These are phyloP conservation scores for Magallana ariakensis DNA, from an alignment of 1,140 invertebrate genomes.

Conservation along the genomic window DNA sequence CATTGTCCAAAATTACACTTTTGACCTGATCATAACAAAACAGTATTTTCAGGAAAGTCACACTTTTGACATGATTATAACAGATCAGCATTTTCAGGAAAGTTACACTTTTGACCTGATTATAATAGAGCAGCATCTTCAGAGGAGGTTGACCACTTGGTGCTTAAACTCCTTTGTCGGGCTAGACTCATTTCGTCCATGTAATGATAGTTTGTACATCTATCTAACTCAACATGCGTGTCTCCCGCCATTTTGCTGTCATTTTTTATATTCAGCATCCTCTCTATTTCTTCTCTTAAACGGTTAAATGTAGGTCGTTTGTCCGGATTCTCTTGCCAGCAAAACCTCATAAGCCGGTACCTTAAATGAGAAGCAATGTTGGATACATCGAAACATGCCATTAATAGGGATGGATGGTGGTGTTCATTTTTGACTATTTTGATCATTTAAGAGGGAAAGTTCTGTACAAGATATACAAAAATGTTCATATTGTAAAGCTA, in stretches of 20 bases:
- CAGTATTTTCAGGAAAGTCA: no score
- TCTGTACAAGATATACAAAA: background rate
- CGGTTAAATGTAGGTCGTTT: conserved; percentile 51
- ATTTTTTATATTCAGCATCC: conserved; percentile 52
- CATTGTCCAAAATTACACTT: no score
- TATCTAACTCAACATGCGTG: conserved; percentile 54
- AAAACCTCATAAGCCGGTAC: conserved; percentile 55
- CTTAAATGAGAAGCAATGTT: conserved; percentile 16
- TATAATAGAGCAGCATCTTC: conserved; percentile 26
- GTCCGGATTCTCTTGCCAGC: conserved; percentile 50
- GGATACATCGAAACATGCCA: background rate
- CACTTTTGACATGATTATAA: no score
- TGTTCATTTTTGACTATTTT: background rate
- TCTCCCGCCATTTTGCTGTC: conserved; percentile 49
- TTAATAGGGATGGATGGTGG: background rate
- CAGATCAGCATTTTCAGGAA: no score
- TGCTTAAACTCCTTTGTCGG: background rate
- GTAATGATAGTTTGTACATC: conserved; percentile 60
- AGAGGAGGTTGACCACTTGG: background rate
- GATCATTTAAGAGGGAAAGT: background rate
- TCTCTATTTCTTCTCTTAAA: conserved; percentile 52
- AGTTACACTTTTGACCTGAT: background rate
- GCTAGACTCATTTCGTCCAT: conserved; percentile 51
- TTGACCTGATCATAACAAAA: no score
- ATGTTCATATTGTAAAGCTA: no score